Evolutionary conservation across 2,888 invertebrate species (phyloP), one percentile per base, ranked within the genome.

Genomic region (Heliconius aoede): DNA sequence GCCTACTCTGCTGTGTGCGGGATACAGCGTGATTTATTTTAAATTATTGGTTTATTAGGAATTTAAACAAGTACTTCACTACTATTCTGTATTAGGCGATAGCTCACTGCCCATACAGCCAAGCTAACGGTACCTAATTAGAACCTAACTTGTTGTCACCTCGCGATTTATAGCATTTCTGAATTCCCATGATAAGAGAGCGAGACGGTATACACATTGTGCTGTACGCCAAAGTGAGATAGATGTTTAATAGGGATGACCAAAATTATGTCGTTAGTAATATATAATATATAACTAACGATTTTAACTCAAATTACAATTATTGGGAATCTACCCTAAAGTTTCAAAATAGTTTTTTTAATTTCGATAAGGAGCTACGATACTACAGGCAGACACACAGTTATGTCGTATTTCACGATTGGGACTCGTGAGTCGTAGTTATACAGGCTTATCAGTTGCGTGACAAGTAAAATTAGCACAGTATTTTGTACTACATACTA

Each of bases 41-140:
- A 69, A 55, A 69, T 32, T 32, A 69, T 69, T 69, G 30, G 55
- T 55, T 30, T 55, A 55, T n/a, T 55, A 55, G 7, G 13, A 30
- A 55, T 55, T 32, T 26, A 28, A 61, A 21, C 61, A 9, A 28
- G 61, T 40, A 72, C 58, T 24, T 61, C 72, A 40, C 76, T 74
- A 79, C 69, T 68, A 73, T 74, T 74, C 69, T 60, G 74, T 76
- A 79, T 79, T 76, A 78, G 76, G 72, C 69, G 76, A 73, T 77
- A 80, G 72, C 77, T 79, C 79, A 76, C 81, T 85, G 84, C 81
- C 84, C 84, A 84, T 84, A 83, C 81, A 55, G 55, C 55, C 80
- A 79, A 72, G 81, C 82, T 87, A 88, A 88, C 90, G 88, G 88
- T 80, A 83, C 86, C 84, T 90, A 91, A 90, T 91, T 90, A 89